A percentile compares a stretch with the other conserved stretches of the same genome.
These are phyloP conservation scores for Palythoa grandiflora DNA, from an alignment of 92 coral and sea anemone species.

Conservation along the genomic window DNA sequence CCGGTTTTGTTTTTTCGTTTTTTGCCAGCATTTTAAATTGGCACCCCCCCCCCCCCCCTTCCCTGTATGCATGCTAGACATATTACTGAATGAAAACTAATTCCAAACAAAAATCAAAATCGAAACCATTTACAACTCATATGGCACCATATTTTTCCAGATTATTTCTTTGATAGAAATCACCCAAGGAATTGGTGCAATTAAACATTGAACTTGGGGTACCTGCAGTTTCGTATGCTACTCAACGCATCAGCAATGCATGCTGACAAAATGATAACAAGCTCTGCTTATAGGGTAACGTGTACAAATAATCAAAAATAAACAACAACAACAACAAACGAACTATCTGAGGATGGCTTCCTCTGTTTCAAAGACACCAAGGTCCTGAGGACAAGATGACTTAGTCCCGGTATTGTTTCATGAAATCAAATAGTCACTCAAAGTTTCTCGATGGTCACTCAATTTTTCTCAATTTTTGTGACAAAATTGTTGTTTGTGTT, in stretches of 20 bases:
- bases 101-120: too few species aligned
- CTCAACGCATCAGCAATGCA: too few species aligned
- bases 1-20: too few species aligned
- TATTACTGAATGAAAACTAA: neutral
- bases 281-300: neutral
- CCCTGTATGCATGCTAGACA: neutral
- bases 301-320: slow-evolving; percentile 14
- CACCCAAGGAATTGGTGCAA: too few species aligned
- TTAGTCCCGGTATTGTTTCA: slow-evolving; percentile 17
- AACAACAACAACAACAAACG: neutral
- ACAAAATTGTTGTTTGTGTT: slow-evolving; percentile 19
- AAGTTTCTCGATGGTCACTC: slow-evolving; percentile 19
- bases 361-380: slow-evolving; percentile 10
- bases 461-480: neutral
- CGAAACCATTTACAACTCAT: neutral
- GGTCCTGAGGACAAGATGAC: slow-evolving; percentile 21
- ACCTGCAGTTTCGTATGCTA: too few species aligned
- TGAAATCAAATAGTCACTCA: slow-evolving; percentile 11
- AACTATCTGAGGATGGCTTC: slow-evolving; percentile 5
- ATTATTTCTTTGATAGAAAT: too few species aligned
- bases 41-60: neutral
- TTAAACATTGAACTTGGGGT: neutral
- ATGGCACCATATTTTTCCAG: neutral
- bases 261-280: too few species aligned
- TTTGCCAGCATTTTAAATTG: too few species aligned